Percentiles rank a stretch among this genome's conserved stretches.
Conservation (phyloP, 2,888 invertebrate genomes). For the Zelleria hepariella region DNA sequence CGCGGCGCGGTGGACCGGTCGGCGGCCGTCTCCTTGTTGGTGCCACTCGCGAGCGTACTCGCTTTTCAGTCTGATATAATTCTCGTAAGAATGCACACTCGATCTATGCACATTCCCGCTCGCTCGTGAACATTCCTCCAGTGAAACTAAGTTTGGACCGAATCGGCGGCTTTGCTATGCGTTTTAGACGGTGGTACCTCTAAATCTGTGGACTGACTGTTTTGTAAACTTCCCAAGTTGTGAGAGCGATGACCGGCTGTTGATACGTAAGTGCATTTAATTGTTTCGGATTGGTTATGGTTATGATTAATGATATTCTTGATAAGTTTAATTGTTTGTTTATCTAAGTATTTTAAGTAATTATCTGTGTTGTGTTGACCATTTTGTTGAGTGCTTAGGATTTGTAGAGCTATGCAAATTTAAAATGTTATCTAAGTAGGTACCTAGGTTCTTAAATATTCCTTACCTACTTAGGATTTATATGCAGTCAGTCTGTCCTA, state of each 20-base stretch:
- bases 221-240: constrained; percentile 1
- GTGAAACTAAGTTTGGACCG: constrained; percentile 4
- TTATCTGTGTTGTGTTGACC: no score
- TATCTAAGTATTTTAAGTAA: no score
- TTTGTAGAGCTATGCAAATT: no score
- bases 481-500: no score
- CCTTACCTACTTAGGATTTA: no score
- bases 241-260: constrained; percentile 1
- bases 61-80: constrained; percentile 8
- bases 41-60: not conserved
- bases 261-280: constrained; percentile 5
- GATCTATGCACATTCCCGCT: not conserved
- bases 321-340: not conserved
- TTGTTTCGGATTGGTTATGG: constrained; percentile 1
- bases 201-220: not conserved
- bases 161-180: not conserved
- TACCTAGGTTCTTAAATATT: no score
- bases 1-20: not conserved
- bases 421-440: no score
- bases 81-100: constrained; percentile 7
- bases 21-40: not conserved
- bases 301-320: not conserved
- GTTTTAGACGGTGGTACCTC: not conserved
- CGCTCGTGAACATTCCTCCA: constrained; percentile 7
- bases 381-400: no score